Evolutionary conservation across 2,888 invertebrate genomes (phyloP), one percentile per base, ranked within the genome.

Genomic region (Xylota segnis): DNA sequence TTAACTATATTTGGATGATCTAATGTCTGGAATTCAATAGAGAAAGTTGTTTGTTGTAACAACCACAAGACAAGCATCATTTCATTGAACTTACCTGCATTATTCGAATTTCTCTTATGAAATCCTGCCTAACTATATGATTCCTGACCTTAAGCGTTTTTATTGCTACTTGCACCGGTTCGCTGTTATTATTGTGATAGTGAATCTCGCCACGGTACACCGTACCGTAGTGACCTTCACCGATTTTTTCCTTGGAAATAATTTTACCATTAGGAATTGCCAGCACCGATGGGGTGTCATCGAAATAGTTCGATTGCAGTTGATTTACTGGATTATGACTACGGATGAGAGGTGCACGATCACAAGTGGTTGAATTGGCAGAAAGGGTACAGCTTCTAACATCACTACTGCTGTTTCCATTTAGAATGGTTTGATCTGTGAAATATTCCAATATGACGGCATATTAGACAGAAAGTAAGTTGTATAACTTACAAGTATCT

Each of bases 1-100:
- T 96, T 95, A 0, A 98, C 97, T 88, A 98, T 97, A 92, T 98
- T 98, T 56, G 95, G 95, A 93, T 98, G 98, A 88, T 96, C 95
- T 52, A 98, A 92, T 0, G 95, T 95, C 96, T 97, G 91, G 0
- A 89, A 92, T 5, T 12, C 16, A n/a, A 63, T 14, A 18, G 32
- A 47, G 27, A 2, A 16, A 45, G 12, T 0, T 4, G 23, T 43
- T 5, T 43, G 4, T 23, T 18, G 2, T 14, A 18, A 0, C 18
- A 47, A 10, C 9, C 2, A n/a, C 1, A 1, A 4, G n/a, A n/a
- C 9, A 2, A 7, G 5, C 3, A 10, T 6, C 23, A 23, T 50
- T 23, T 12, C 23, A 23, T 23, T 18, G 10, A 52, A 40, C 83
- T 63, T 91, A 96, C 96, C 94, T 96, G 96, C 96, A 98, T 97